Conservation (phyloP, 2,113 vertebrate genomes). For the Hemicordylus capensis region DNA sequence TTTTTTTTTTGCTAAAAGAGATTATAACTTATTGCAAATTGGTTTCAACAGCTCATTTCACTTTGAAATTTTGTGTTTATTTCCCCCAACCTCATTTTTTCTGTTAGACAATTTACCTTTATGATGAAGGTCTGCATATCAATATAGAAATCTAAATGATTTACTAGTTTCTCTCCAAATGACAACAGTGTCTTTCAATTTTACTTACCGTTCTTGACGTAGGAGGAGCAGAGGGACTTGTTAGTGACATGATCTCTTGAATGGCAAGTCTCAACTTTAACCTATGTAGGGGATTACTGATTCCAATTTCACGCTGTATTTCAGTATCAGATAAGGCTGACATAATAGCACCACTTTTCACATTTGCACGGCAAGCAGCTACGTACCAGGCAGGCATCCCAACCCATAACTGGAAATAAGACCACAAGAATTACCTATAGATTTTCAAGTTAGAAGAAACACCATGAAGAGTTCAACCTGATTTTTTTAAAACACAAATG, state of each 20-base stretch:
- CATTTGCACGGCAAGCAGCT: conserved; percentile 94
- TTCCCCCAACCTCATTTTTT: not conserved
- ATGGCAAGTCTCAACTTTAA: conserved; percentile 95
- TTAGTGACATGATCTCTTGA: conserved; percentile 98
- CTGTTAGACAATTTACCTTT: not conserved
- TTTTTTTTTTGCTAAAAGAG: not conserved
- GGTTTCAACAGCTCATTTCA: not conserved
- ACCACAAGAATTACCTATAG: not conserved
- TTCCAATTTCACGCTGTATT: conserved; percentile 97
- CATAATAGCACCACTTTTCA: conserved; percentile 98
- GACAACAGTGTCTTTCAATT: not conserved
- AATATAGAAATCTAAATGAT: no score
- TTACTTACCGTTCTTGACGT: conserved; percentile 93
- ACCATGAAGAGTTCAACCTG: rapidly evolving
- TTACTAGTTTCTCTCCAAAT: not conserved
- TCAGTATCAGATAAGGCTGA: conserved; percentile 96
- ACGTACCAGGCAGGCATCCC: conserved; percentile 99
- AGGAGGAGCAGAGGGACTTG: conserved; percentile 94
- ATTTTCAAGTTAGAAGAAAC: not conserved
- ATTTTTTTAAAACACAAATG: not conserved
- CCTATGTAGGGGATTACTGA: conserved; percentile 95
- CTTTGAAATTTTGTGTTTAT: not conserved
- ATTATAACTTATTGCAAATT: not conserved
- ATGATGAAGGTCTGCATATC: not conserved
- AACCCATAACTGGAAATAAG: conserved; percentile 89